phyloP scores from a whole-genome alignment of 2,113 vertebrate species.

The Cyprinodon brontotheroides region DNA sequence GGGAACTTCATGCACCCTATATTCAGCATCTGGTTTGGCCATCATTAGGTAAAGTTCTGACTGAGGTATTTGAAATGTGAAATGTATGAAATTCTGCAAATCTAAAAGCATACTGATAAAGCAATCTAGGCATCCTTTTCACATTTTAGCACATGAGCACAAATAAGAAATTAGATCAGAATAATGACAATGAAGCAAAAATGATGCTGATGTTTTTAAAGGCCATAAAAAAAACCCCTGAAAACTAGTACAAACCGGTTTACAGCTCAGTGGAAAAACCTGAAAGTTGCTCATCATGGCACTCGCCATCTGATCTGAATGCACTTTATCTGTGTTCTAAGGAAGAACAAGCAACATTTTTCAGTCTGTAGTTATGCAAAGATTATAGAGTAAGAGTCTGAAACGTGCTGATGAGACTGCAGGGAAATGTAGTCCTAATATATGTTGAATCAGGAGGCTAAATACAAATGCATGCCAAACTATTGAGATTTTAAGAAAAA shows the following conservation, averaged over 20 bases:
- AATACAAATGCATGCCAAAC: background rate
- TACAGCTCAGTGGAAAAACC: background rate
- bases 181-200: too few relatives aligned
- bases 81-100: slow-evolving; percentile 8
- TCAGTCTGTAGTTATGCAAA: background rate
- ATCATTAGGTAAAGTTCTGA: background rate
- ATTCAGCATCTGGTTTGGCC: slow-evolving; percentile 3
- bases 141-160: background rate
- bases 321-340: background rate
- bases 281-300: background rate
- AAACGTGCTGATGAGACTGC: background rate
- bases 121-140: background rate
- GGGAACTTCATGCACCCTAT: slow-evolving; percentile 53
- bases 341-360: background rate
- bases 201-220: too few relatives aligned
- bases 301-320: background rate
- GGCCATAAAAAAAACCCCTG: too few relatives aligned
- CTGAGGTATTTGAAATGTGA: background rate
- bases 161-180: too few relatives aligned
- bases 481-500: background rate
- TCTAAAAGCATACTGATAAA: slow-evolving; percentile 22
- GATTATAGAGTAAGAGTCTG: background rate
- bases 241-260: too few relatives aligned
- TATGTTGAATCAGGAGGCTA: background rate
- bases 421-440: background rate